Percentiles rank a stretch among this genome's conserved stretches.
Conservation (phyloP, 1,140 invertebrate genomes). For the Alviniconcha marisindica region DNA sequence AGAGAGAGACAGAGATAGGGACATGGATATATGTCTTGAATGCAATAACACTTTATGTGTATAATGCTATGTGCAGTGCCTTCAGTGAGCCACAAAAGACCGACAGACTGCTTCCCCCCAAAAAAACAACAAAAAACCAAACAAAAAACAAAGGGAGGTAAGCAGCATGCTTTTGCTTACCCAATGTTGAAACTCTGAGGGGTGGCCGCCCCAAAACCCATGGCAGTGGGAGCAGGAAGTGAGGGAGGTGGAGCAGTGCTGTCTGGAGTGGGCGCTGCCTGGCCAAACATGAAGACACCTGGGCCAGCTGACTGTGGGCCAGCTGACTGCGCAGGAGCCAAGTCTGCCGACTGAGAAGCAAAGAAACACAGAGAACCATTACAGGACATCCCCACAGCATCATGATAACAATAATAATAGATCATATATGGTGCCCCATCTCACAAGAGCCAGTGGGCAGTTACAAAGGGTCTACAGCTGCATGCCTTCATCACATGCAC, state of each 20-base stretch:
- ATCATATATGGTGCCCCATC: too few relatives aligned
- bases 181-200: slow-evolving; percentile 17
- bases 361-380: not conserved
- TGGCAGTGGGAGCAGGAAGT: not conserved
- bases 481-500: too few relatives aligned
- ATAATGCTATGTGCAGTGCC: not conserved
- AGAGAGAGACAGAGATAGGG: too few relatives aligned
- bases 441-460: too few relatives aligned
- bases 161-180: too few relatives aligned
- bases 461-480: too few relatives aligned
- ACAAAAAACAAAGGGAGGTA: too few relatives aligned
- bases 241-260: not conserved
- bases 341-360: not conserved
- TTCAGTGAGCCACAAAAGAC: not conserved
- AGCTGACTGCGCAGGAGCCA: not conserved
- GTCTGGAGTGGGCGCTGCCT: slow-evolving; percentile 20
- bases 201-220: not conserved
- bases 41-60: not conserved
- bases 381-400: too few relatives aligned
- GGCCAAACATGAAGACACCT: slow-evolving; percentile 21
- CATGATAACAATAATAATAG: too few relatives aligned
- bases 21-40: too few relatives aligned
- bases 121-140: not conserved
- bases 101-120: not conserved
- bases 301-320: too few relatives aligned